Base-by-base conservation (phyloP, 1,140 invertebrate genomes). In the Philopotamus ludificatus region DNA sequence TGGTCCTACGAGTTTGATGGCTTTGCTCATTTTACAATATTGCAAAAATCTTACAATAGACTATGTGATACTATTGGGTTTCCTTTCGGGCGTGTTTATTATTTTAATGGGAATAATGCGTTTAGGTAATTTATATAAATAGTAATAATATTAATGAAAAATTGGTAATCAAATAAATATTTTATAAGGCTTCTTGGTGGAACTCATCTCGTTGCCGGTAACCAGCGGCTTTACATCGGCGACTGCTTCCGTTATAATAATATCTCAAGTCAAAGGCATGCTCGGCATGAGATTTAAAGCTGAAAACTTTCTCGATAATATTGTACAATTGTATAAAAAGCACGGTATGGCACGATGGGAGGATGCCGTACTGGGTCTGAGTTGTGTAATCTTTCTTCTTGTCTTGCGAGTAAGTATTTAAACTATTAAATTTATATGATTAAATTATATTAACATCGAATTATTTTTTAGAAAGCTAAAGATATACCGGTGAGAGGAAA, bases 181-280 rank as follows among this genome's bases (percentile, higher is more conserved):
- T 44, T 69, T 71, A 74, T 28, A 74, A 95, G 95, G 95, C 70
- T 95, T 97, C 73, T 76, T 98, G 51, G 91, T 97, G 39, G 92
- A 97, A 73, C 91, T 96, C 73, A 97, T 98, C 63, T 96, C 94
- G 0, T 81, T 90, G 49, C 90, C 94, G 4, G 93, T 97, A 4
- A 94, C 93, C 25, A 92, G 89, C 67, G 93, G 93, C 9, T 98
- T 98, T 73, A 97, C 93, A 1, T 92, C 93, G 3, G 94, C 93
- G 0, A 95, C 93, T 3, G 92, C 95, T 0, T 81, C 97, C 15
- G 95, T 95, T 28, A 96, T 98, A 66, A 87, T 91, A 23, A 83
- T 86, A n/a, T 87, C 93, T 0, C 95, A 98, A 79, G 72, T 97
- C 2, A 97, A 93, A 79, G 87, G 87, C 10, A 75, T 95, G 7